phyloP scores from a whole-genome alignment of 2,113 vertebrate genomes.

The Trochalopteron elliotii region DNA sequence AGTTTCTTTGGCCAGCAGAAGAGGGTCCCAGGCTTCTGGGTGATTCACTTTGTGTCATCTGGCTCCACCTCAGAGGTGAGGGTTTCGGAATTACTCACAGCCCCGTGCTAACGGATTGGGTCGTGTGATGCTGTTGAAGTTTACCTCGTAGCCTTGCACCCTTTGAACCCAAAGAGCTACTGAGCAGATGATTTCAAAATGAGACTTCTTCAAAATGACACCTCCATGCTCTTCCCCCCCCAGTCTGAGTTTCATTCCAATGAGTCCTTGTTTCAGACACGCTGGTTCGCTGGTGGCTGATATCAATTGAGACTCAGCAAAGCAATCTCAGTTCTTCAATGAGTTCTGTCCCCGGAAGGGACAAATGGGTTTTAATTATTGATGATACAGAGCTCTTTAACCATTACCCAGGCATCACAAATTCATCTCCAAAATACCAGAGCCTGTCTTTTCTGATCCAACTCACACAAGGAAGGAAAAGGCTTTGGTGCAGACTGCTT shows the following conservation, averaged over 20 bases:
- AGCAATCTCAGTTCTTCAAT: neutral
- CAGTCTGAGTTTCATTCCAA: neutral
- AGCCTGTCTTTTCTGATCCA: neutral
- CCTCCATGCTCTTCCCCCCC: accelerated
- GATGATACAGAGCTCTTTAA: neutral
- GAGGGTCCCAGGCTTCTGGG: neutral
- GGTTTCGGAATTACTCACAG: slow-evolving; percentile 31
- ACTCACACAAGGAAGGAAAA: neutral
- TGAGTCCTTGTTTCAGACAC: neutral
- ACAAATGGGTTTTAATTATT: neutral
- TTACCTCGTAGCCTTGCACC: neutral
- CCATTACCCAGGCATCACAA: neutral
- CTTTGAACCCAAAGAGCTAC: neutral
- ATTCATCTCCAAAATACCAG: neutral
- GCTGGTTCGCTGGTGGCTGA: neutral
- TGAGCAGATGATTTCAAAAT: neutral
- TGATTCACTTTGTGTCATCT: neutral
- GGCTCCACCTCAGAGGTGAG: neutral
- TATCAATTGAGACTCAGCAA: neutral
- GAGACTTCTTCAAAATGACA: neutral
- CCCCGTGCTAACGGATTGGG: neutral
- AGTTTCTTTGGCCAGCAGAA: neutral
- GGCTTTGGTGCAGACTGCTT: neutral
- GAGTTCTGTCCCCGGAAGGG: too few relatives aligned
- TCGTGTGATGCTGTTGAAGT: accelerated